Conservation (phyloP, 1,140 invertebrate species). For the Bombus huntii region DNA sequence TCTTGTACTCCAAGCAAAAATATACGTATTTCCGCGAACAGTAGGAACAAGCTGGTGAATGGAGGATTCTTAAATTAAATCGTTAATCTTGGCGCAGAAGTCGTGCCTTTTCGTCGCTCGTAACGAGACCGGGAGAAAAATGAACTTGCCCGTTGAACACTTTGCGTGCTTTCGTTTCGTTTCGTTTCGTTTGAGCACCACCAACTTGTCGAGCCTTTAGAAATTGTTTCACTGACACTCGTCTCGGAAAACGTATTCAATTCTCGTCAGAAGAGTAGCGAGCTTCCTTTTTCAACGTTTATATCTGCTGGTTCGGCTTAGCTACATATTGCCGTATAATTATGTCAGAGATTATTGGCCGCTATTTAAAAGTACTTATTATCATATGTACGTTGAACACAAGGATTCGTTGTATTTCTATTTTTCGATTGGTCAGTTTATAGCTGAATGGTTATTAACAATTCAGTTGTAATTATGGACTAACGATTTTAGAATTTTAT, state of each 20-base stretch:
- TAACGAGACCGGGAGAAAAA: slow-evolving; percentile 17
- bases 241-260: slow-evolving; percentile 48
- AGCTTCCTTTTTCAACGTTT: slow-evolving; percentile 9
- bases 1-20: not conserved
- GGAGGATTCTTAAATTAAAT: slow-evolving; percentile 73
- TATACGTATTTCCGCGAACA: slow-evolving; percentile 22
- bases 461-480: too few species aligned
- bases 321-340: slow-evolving; percentile 15
- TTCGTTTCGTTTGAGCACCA: slow-evolving; percentile 19
- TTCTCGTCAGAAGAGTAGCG: slow-evolving; percentile 23
- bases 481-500: not conserved
- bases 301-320: not conserved
- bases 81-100: slow-evolving; percentile 36
- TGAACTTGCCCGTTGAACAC: not conserved
- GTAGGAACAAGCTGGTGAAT: slow-evolving; percentile 54
- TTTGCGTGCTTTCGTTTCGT: not conserved
- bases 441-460: too few species aligned
- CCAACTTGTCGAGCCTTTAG: slow-evolving; percentile 37
- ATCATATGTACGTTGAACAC: too few species aligned
- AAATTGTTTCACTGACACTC: slow-evolving; percentile 50
- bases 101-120: slow-evolving; percentile 27
- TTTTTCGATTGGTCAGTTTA: not conserved
- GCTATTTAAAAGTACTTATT: not conserved
- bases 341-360: not conserved
- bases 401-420: not conserved